Evolutionary conservation across 2,113 vertebrate species (phyloP), one percentile per base, ranked within the genome.

Genomic region (Micronisus gabar): DNA sequence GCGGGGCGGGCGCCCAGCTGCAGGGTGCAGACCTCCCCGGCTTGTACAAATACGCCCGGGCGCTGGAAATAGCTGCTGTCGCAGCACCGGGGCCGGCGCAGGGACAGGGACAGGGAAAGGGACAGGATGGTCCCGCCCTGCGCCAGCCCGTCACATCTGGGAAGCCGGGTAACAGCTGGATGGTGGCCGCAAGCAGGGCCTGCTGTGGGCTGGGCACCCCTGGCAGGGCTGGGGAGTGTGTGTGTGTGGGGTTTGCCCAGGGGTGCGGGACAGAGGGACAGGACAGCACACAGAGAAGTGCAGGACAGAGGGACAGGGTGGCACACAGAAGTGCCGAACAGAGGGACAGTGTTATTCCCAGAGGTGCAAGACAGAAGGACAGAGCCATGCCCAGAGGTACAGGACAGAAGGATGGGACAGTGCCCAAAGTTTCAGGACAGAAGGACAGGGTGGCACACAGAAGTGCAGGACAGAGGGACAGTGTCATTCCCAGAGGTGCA

Each of bases 51-150:
- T 90, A 78, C 52, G 17, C 22, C 52, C 32, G 38, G 86, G 40
- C 5, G 63, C 95, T 96, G 95, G 94, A 95, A 97, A 96, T 96
- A 97, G 82, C 82, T 19, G 88, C 40, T 74, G 86, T 50, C 30
- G n/a, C 36, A 86, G 41, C 30, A 29, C 25, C 50, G 40, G 87
- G 79, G 68, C 48, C n/a, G 27, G 61, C 0, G 1, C 29, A 18
- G 73, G 59, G 67, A 13, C 41, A 55, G 47, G 53, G 56, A 66
- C n/a, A 22, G 80, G 59, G 38, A 10, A 58, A 40, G 66, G 68
- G 75, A 65, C 43, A 30, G 52, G 63, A 41, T 12, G 41, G 91
- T 56, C 6, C 91, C 45, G 3, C 71, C 83, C 63, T 13, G 4
- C 8, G 4, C 13, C 48, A 36, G 88, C 29, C 65, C 3, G 53